Base-by-base conservation (phyloP, 2,797 vertebrate species). In the Sphaeramia orbicularis region DNA sequence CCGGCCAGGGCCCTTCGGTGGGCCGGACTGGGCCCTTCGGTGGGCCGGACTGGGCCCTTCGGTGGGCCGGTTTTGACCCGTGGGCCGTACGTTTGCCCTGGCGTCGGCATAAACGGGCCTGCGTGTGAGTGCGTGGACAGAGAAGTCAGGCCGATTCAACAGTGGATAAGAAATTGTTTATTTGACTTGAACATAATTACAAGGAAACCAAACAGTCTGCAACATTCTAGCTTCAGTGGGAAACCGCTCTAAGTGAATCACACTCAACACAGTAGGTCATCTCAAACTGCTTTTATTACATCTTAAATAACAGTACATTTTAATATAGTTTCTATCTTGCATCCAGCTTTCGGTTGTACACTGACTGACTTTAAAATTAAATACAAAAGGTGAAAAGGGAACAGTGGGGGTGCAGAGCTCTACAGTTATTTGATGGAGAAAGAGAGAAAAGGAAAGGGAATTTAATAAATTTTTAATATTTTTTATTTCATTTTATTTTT, bases 241-340 rank as follows among this genome's bases (percentile, higher is more conserved):
- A 86, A 55, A 72, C 74, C 63, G 53, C 81, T 89, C 80, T 81
- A 87, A 90, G 85, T 83, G 82, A 92, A 89, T 90, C 89, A 92
- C 87, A 90, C 89, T 88, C 83, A 77, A 89, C 81, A 91, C 76
- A 79, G 77, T 49, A 90, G 58, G 87, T 99, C 96, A 95, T 98
- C 96, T 98, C 98, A 99, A 98, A 99, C 97, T 97, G 98, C 97
- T 97, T 98, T 99, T 99, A 99, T 99, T 99, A 98, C 97, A 97
- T 97, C 96, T 99, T 99, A 99, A 99, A 99, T 99, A 99, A 99
- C 97, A 99, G 98, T 96, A 99, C 97, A 98, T 98, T 97, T 97
- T 96, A 97, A 97, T 97, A 98, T 96, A 98, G 97, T 95, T 95
- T 98, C 97, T 97, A 98, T 96, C 97, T 98, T 96, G 97, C 97